phyloP scores from a whole-genome alignment of 2,888 invertebrate genomes.

The Strigamia crassipes region DNA sequence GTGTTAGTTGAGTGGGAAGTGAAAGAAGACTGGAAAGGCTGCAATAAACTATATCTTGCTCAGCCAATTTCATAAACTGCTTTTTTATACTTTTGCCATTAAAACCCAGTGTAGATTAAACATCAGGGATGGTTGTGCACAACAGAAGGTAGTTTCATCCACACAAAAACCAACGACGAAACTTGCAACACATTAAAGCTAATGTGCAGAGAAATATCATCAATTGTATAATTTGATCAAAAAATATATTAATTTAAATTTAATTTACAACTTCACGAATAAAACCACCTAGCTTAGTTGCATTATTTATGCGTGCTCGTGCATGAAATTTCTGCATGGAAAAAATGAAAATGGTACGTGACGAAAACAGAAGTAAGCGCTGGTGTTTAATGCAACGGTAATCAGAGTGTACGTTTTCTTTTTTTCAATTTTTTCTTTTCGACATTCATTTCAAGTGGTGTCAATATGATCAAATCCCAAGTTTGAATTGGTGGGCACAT shows the following conservation, averaged over 20 bases:
- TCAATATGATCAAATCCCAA: background rate
- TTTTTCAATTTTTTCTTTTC: too few relatives aligned
- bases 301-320: too few relatives aligned
- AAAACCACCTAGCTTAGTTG: too few relatives aligned
- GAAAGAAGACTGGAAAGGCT: background rate
- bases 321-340: too few relatives aligned
- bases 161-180: too few relatives aligned
- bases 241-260: too few relatives aligned
- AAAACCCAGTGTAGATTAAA: background rate
- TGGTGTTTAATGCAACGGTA: background rate
- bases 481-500: slow-evolving; percentile 4
- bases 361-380: background rate
- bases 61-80: background rate
- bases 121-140: background rate
- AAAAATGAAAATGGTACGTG: background rate
- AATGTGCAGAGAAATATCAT: too few relatives aligned
- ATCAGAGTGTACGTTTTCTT: background rate
- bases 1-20: background rate
- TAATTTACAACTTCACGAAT: too few relatives aligned
- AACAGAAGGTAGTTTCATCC: too few relatives aligned
- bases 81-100: background rate
- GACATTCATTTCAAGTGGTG: background rate
- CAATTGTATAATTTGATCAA: too few relatives aligned
- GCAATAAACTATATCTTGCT: background rate
- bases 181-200: too few relatives aligned